phyloP scores from a whole-genome alignment of 2,113 vertebrate genomes.

The Callaeas wilsoni region DNA sequence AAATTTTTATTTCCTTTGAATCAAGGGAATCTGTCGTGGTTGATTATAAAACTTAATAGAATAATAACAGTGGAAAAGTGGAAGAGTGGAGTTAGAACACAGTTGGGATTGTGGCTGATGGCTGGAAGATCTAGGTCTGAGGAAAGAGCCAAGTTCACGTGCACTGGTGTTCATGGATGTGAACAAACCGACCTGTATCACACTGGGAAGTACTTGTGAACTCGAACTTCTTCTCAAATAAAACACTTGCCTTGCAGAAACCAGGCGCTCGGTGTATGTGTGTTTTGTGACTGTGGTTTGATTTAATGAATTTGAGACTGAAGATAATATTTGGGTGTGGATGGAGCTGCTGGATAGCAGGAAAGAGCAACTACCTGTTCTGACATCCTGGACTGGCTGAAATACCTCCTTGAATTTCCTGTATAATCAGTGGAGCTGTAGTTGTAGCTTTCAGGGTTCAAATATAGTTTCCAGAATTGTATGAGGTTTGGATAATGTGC shows the following conservation, averaged over 20 bases:
- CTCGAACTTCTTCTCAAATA: constrained; percentile 11
- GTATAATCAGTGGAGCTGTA: not conserved
- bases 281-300: not conserved
- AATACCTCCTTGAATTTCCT: not conserved
- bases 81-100: not conserved
- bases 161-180: not conserved
- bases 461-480: not conserved
- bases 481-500: too few relatives aligned
- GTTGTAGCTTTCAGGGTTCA: not conserved
- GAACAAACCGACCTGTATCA: not conserved
- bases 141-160: not conserved
- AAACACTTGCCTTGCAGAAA: constrained; percentile 11
- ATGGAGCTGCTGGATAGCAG: not conserved
- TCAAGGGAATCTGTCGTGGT: accelerated
- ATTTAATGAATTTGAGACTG: not conserved
- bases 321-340: not conserved
- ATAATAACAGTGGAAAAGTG: not conserved
- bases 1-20: not conserved
- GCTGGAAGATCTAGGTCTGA: not conserved
- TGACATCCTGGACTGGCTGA: not conserved
- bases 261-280: accelerated
- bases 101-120: not conserved
- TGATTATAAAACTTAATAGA: not conserved
- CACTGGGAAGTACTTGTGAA: not conserved
- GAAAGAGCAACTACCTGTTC: not conserved